phyloP scores from a whole-genome alignment of 2,113 vertebrate species.

The Malurus melanocephalus region DNA sequence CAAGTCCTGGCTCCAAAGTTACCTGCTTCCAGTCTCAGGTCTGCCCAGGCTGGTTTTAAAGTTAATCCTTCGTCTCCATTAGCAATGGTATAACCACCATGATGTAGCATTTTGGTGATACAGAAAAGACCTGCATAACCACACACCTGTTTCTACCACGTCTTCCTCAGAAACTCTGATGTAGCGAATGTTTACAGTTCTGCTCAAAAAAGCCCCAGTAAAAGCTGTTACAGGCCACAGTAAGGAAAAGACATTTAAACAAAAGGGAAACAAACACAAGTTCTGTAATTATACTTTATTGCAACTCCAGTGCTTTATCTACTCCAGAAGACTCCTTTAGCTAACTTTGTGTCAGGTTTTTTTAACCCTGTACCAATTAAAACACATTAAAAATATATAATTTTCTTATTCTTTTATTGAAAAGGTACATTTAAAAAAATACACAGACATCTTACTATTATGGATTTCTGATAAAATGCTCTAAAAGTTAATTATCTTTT shows the following conservation, averaged over 20 bases:
- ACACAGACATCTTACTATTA: conserved; percentile 84
- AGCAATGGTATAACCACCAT: neutral
- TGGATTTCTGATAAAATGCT: conserved; percentile 76
- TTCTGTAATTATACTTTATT: conserved; percentile 22
- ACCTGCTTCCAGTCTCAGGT: neutral
- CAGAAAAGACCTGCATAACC: neutral
- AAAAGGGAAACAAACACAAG: neutral
- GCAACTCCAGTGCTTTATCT: neutral
- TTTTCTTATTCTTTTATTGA: conserved; percentile 82
- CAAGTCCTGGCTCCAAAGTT: neutral
- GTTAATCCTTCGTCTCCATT: neutral
- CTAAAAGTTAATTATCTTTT: conserved; percentile 69
- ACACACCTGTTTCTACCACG: neutral
- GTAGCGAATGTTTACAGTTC: neutral
- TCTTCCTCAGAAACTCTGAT: neutral
- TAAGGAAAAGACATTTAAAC: neutral
- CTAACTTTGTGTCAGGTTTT: neutral
- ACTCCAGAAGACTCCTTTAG: neutral
- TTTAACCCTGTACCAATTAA: neutral
- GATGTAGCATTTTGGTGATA: neutral
- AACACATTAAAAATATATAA: conserved; percentile 33
- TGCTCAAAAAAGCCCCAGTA: neutral
- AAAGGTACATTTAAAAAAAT: conserved; percentile 88
- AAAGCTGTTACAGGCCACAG: neutral
- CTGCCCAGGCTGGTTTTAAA: neutral